Percentiles rank a stretch among this genome's conserved stretches.
These are phyloP conservation scores for Steatocranus sp. DNA, from an alignment of 2,797 vertebrate species.

Conservation along the genomic window DNA sequence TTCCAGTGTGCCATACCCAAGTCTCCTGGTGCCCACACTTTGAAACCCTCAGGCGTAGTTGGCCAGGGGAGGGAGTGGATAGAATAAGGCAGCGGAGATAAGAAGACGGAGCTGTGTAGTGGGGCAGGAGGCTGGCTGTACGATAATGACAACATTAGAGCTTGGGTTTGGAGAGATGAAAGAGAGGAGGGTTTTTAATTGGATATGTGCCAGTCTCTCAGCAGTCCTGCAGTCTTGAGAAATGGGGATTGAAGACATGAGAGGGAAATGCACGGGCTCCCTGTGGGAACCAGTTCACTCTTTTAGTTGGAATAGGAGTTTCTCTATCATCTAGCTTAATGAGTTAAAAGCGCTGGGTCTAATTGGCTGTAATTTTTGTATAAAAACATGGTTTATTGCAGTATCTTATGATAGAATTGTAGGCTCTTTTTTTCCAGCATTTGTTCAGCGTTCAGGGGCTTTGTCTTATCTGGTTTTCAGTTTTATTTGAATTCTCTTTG, in stretches of 20 bases:
- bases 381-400: background rate
- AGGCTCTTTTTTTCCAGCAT: background rate
- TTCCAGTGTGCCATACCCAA: background rate
- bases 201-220: constrained; percentile 54
- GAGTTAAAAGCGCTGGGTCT: constrained; percentile 22
- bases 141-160: constrained; percentile 32
- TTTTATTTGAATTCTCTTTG: background rate
- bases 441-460: background rate
- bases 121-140: background rate
- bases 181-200: constrained; percentile 47
- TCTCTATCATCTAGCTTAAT: constrained; percentile 29
- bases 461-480: background rate
- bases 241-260: constrained; percentile 17
- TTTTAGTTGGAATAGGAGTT: constrained; percentile 25
- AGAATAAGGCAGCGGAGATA: constrained; percentile 2
- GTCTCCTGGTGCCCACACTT: constrained; percentile 9
- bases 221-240: constrained; percentile 56
- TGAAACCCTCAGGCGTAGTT: constrained; percentile 26
- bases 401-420: background rate
- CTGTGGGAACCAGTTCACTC: constrained; percentile 55
- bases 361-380: background rate
- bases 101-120: constrained; percentile 3
- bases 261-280: constrained; percentile 19
- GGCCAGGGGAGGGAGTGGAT: constrained; percentile 1
- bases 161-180: constrained; percentile 7